phyloP scores from a whole-genome alignment of 2,888 invertebrate species.

The Harpalus rufipes region DNA sequence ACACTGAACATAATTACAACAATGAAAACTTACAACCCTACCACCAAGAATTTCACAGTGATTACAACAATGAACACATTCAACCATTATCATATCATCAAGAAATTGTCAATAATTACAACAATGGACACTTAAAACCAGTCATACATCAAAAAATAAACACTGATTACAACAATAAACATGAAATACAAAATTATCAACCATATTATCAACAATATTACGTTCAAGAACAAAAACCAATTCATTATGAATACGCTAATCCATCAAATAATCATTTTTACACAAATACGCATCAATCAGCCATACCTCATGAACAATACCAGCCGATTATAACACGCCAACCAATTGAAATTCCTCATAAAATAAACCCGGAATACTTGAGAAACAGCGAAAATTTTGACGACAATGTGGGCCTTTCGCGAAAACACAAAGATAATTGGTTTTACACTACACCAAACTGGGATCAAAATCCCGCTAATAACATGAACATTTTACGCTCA shows the following conservation, averaged over 20 bases:
- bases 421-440: constrained; percentile 11
- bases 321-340: constrained; percentile 20
- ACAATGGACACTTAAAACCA: too few relatives aligned
- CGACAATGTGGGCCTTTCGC: not conserved
- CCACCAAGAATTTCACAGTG: too few relatives aligned
- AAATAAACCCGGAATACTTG: not conserved
- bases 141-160: too few relatives aligned
- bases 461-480: not conserved
- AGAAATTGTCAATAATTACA: too few relatives aligned
- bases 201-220: too few relatives aligned
- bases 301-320: not conserved
- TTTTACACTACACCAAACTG: constrained; percentile 30
- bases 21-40: too few relatives aligned
- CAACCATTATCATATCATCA: too few relatives aligned
- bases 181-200: too few relatives aligned
- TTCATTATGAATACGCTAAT: not conserved
- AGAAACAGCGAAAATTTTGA: not conserved
- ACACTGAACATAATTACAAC: too few relatives aligned
- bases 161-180: too few relatives aligned
- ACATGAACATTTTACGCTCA: constrained; percentile 34
- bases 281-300: not conserved
- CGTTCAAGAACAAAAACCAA: too few relatives aligned
- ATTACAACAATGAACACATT: too few relatives aligned
- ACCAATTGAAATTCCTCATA: constrained; percentile 5
- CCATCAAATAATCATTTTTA: not conserved